Evolutionary conservation across 1,140 invertebrate genomes (phyloP), one percentile per base, ranked within the genome.

Genomic region (Euwallacea similis): DNA sequence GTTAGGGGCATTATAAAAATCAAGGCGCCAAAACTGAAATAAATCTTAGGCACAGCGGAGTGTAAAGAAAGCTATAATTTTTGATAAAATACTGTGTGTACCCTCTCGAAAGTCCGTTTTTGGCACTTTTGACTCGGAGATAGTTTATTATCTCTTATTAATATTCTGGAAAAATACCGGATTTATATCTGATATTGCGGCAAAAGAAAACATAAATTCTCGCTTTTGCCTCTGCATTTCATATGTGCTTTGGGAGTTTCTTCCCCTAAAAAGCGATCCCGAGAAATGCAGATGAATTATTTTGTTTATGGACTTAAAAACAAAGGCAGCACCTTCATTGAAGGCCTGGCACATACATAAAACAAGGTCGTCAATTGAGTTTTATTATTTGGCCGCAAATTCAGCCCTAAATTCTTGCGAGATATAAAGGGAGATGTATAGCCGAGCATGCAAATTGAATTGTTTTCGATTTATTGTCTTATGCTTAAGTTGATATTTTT

Each of bases 401-500:
- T 66, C 64, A 21, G 41, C 50, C n/a, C 53, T 66, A 66, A 66
- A 66, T 42, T 66, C 64, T 56, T 66, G 10, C 11, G 41, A n/a
- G 53, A 41, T 50, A 50, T 15, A 16, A 13, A 56, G 11, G 60
- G 42, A 62, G 42, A 59, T 59, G 42, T 62, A 62, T 62, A 42
- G 60, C 42, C 42, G 42, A 43, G 42, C 66, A 67, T 67, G 67
- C 60, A 69, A 53, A 69, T 69, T 62, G 58, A 61, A 69, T 69
- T 62, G 56, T 62, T 55, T 62, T 68, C 67, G 15, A 69, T 69
- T 69, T 69, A 69, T 69, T 62, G 67, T 69, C 59, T 62, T 62
- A 50, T 55, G 67, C 59, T 69, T 62, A 62, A 69, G 67, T 69
- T 69, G 67, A 69, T 69, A 69, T 61, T 69, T 62, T 69, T 69